Evolutionary conservation across 2,888 invertebrate species (phyloP).

Genomic region (Drosophila cracens): DNA sequence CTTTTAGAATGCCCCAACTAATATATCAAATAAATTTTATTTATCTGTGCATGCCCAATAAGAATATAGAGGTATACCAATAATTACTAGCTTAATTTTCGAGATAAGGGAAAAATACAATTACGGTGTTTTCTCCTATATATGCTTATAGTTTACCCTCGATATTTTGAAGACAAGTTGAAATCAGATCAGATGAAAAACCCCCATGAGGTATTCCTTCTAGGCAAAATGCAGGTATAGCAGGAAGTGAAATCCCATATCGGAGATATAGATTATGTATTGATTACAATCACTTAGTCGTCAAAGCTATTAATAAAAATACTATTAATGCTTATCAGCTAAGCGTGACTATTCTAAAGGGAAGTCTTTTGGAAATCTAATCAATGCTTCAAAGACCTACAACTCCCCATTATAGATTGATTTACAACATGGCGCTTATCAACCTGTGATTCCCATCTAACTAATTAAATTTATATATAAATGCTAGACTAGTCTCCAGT

Average conservation of each 20-base stretch:
- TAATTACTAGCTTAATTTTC: neutral
- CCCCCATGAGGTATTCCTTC: neutral
- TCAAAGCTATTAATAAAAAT: neutral
- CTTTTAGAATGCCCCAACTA: neutral
- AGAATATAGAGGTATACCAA: neutral
- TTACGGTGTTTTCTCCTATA: neutral
- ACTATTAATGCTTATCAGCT: neutral
- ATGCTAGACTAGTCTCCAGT: neutral
- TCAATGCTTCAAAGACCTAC: constrained; percentile 6
- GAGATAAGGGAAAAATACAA: neutral
- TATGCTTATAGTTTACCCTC: neutral
- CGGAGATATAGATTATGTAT: neutral
- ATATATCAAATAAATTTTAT: neutral
- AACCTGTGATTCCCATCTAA: constrained; percentile 4
- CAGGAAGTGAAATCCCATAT: too few species aligned
- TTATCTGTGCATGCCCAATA: neutral
- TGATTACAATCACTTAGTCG: neutral
- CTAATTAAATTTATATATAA: constrained; percentile 11
- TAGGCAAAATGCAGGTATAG: neutral
- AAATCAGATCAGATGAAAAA: neutral
- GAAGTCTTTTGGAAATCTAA: constrained; percentile 24
- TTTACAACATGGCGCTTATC: constrained; percentile 22
- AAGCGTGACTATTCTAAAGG: neutral
- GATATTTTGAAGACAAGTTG: neutral
- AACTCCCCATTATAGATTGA: neutral